A percentile compares a stretch with the other conserved stretches of the same genome.
phyloP scores from a whole-genome alignment of 2,113 vertebrate genomes.

The Misgurnus anguillicaudatus region DNA sequence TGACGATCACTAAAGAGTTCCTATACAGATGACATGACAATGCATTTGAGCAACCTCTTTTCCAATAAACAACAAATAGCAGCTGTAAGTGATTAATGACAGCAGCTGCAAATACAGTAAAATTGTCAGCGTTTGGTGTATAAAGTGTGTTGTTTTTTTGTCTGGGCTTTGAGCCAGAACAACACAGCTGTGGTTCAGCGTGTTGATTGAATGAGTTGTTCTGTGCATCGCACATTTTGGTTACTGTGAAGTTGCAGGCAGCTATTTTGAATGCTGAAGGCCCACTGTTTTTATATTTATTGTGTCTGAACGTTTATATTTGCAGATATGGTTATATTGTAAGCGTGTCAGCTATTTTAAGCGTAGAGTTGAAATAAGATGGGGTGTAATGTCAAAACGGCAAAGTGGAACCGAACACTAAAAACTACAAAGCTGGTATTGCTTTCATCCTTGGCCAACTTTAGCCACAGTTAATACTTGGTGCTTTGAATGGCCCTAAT shows the following conservation, averaged over 20 bases:
- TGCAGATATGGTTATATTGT: background rate
- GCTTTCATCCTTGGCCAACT: constrained; percentile 1
- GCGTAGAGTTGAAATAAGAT: background rate
- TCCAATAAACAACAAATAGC: constrained; percentile 15
- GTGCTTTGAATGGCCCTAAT: background rate
- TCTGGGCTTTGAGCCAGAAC: constrained; percentile 25
- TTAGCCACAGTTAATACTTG: background rate
- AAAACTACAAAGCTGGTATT: background rate
- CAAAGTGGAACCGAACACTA: background rate
- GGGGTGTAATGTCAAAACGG: background rate
- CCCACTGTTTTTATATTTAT: background rate
- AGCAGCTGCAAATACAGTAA: constrained; percentile 25
- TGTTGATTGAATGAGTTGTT: constrained; percentile 17
- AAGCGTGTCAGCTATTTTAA: constrained; percentile 14
- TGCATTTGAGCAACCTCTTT: background rate
- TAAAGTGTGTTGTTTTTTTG: constrained; percentile 10
- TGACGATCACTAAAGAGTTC: background rate
- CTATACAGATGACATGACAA: background rate
- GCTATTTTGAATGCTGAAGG: background rate
- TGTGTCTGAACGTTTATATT: constrained; percentile 1
- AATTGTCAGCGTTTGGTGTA: constrained; percentile 16
- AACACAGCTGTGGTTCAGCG: constrained; percentile 20
- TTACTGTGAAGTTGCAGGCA: constrained; percentile 2
- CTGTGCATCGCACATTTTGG: background rate
- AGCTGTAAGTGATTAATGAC: constrained; percentile 18